Percentiles rank a stretch among this genome's conserved stretches.
phyloP scores from a whole-genome alignment of 37 sponge, comb jelly and placozoan genomes.

The Sycon ciliatum region DNA sequence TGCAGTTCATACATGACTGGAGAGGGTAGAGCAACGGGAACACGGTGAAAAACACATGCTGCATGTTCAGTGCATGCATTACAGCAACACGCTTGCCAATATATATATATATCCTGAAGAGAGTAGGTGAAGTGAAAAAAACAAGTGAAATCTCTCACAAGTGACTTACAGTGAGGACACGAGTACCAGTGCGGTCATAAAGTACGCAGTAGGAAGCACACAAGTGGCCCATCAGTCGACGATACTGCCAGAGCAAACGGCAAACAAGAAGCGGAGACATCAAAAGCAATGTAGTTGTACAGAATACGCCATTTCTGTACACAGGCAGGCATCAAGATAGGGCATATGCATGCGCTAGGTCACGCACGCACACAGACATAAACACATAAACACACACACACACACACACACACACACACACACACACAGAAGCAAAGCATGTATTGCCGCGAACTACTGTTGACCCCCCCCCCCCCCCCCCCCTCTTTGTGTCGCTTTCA shows the following conservation, averaged over 20 bases:
- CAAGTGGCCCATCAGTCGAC: conserved; percentile 55
- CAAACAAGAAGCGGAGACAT: conserved; percentile 5
- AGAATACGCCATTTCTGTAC: neutral
- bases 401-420: neutral
- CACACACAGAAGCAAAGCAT: neutral
- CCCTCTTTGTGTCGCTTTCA: too few species aligned
- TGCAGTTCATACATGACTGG: too few species aligned
- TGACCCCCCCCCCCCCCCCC: too few species aligned
- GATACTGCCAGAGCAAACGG: conserved; percentile 22
- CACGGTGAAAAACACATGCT: too few species aligned
- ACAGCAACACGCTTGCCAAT: too few species aligned
- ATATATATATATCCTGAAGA: too few species aligned
- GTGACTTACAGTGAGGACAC: conserved; percentile 56
- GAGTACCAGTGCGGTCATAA: conserved; percentile 58
- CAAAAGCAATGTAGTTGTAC: neutral
- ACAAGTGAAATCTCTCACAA: neutral
- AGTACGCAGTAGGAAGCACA: conserved; percentile 62
- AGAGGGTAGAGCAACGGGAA: too few species aligned
- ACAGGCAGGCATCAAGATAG: neutral
- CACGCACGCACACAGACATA: neutral
- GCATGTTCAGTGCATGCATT: too few species aligned
- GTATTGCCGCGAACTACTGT: too few species aligned
- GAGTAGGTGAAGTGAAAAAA: neutral
- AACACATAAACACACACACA: neutral
- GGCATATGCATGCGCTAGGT: neutral